Base-by-base conservation (phyloP, 2,797 vertebrate genomes). In the Selene dorsalis region DNA sequence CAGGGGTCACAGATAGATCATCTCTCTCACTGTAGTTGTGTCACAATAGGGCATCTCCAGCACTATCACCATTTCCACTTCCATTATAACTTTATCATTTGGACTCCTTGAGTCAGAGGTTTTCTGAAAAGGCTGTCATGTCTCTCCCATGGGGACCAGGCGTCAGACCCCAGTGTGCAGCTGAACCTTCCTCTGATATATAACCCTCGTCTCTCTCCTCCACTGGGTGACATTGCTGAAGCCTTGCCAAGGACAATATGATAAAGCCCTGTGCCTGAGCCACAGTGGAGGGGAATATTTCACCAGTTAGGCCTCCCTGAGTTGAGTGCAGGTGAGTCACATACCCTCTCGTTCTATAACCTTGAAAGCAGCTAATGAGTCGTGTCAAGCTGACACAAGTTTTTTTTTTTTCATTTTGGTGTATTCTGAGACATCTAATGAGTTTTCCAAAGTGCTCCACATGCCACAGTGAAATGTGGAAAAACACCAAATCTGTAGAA, bases 191-290 rank as follows among this genome's bases (percentile, higher is more conserved):
- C 93, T 90, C 93, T 94, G 93, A 95, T 95, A 91, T 94, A 93
- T 95, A 91, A 93, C 92, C 88, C 90, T 91, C 92, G 89, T 94
- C 94, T 90, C 84, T 93, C 89, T 90, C 84, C 87, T 90, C 83
- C 90, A 85, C 90, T 87, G 87, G 91, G 90, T 96, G 95, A 96
- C 96, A 95, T 96, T 96, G 94, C 86, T 86, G 86, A 87, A 92
- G 92, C 92, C 85, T 86, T 82, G 63, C 87, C 91, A 96, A 96
- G 96, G 96, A 93, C 94, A 66, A 92, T 94, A 95, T 96, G 96
- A 97, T 96, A 85, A 95, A 97, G 95, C 90, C 95, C 75, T 91
- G 88, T 95, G 94, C 93, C 94, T 90, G 90, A 89, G 87, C 83
- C 71, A 84, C 90, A 69, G 72, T 90, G 92, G 93, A 94, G 91